A percentile compares a stretch with the other conserved stretches of the same genome.
These are phyloP conservation scores for Microplitis demolitor DNA, from an alignment of 1,140 invertebrate species.

Conservation along the genomic window DNA sequence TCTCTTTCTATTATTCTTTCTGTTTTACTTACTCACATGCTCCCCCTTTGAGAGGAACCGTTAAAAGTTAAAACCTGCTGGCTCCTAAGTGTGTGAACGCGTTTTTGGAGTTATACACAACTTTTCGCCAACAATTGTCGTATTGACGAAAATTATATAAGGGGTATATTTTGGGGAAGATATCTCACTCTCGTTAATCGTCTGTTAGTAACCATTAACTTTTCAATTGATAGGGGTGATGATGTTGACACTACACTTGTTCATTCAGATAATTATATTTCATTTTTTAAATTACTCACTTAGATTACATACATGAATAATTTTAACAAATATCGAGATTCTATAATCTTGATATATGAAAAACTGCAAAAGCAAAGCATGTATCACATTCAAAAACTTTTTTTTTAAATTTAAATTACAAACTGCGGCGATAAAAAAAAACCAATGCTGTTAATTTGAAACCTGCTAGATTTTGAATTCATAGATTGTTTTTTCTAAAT, in stretches of 20 bases:
- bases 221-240: neutral
- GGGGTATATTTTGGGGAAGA: neutral
- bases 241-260: neutral
- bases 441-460: no score
- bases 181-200: neutral
- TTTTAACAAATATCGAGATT: no score
- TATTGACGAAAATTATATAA: neutral
- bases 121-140: neutral
- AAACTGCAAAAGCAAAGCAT: no score
- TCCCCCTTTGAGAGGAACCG: constrained; percentile 45
- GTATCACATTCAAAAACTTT: no score
- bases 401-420: no score
- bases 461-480: no score
- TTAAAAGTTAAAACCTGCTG: constrained; percentile 60
- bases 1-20: constrained; percentile 9
- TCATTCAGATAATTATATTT: no score
- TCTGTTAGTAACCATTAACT: neutral
- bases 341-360: no score
- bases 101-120: neutral
- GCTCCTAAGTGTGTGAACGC: constrained; percentile 24
- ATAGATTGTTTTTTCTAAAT: no score
- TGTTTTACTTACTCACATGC: neutral
- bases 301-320: no score
- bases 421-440: no score
- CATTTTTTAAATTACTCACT: no score